Base-by-base conservation (phyloP, 2,797 vertebrate genomes). In the Pseudochromis fuscus region DNA sequence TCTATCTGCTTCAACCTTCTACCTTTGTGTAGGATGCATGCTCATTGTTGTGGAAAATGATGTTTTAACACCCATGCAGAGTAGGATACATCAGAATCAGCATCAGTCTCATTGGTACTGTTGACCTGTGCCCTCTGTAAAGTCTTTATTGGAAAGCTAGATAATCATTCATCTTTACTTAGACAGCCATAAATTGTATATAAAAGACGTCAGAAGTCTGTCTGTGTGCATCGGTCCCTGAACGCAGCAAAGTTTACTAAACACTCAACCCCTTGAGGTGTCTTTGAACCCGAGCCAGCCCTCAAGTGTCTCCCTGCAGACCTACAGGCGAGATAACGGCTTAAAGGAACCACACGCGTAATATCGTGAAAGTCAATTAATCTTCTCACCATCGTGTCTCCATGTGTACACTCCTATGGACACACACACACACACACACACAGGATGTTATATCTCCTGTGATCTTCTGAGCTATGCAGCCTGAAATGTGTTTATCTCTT, bases 401-500 rank as follows among this genome's bases (percentile, higher is more conserved):
- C 57, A 46, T 33, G 15, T 67, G 40, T 7, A 33, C 53, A 62
- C 8, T 38, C 61, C 24, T 30, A 37, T 23, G 7, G 23, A 75
- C 33, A 38, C 52, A 40, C 45, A 28, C 25, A 46, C 37, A 57
- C 45, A 68, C 21, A 50, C 28, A 68, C 59, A 76, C 65, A 78
- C 82, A 88, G 84, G 84, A 91, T 86, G 77, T 75, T 75, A 35
- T 67, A 86, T 87, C 74, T 80, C 50, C 77, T 77, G 67, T 87
- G 83, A 90, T 90, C 83, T 83, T 78, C 67, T 35, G 55, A 81
- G 84, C 79, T 85, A 85, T 84, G 79, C 67, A 10, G 64, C 76
- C 80, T 57, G 69, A 77, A 87, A 83, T 78, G 75, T 86, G 89
- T 92, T 93, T 88, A 81, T 92, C 86, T 91, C 56, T 77, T 87